Evolutionary conservation across 2,797 vertebrate species (phyloP).

Genomic region (Eulemur rubriventer): DNA sequence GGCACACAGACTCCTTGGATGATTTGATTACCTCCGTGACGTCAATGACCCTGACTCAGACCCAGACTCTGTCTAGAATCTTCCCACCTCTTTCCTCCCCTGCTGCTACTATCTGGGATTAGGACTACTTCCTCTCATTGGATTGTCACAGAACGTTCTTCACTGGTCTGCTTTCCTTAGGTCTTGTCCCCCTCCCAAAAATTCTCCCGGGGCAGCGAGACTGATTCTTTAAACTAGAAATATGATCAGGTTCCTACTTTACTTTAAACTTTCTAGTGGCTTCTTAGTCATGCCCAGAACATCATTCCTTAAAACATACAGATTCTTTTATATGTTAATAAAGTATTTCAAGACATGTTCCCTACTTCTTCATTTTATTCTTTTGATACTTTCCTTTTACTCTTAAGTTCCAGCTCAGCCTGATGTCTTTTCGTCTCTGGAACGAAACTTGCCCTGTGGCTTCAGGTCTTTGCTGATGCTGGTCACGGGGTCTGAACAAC

Average conservation of each 20-base stretch:
- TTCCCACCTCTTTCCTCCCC: not conserved
- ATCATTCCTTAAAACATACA: not conserved
- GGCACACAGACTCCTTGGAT: not conserved
- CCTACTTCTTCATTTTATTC: not conserved
- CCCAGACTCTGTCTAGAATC: not conserved
- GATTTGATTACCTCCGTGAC: not conserved
- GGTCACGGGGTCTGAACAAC: not conserved
- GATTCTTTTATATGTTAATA: not conserved
- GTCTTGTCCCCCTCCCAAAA: not conserved
- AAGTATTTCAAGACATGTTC: not conserved
- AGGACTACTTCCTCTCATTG: not conserved
- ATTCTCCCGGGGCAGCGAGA: not conserved
- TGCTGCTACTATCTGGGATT: fast-evolving
- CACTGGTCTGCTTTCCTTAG: not conserved
- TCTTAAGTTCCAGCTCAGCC: not conserved
- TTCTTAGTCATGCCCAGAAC: not conserved
- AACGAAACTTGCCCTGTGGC: not conserved
- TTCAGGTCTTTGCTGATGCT: not conserved
- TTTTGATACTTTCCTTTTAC: not conserved
- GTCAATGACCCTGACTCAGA: not conserved
- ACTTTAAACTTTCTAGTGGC: not conserved
- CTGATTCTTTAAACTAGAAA: not conserved
- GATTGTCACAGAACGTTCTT: not conserved
- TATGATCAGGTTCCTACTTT: not conserved
- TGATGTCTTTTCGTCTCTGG: not conserved